Evolutionary conservation across 2,797 vertebrate genomes (phyloP), one percentile per base, ranked within the genome.

Genomic region (Falco concolor): DNA sequence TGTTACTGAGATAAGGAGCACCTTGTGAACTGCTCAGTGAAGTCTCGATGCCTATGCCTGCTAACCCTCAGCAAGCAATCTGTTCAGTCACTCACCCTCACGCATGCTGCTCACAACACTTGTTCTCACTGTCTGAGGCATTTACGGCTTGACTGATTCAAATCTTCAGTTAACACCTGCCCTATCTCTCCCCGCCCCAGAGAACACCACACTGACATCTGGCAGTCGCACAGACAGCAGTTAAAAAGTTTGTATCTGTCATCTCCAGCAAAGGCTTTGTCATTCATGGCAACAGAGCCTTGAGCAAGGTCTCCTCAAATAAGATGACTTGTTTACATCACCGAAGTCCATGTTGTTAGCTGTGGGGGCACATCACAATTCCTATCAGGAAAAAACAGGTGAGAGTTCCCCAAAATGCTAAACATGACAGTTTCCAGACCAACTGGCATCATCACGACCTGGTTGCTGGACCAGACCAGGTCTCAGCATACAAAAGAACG

Each of bases 161-260:
- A 36, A 89, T 24, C 54, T 79, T 93, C 95, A 79, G 90, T 92
- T 96, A 90, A 82, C 95, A 96, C 90, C 95, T 94, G 94, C 59
- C 8, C 0, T 27, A 78, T 27, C 83, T 45, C 67, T 82, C 80
- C 80, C 52, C 82, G 86, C 88, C 77, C 81, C 72, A 83, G 72
- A 88, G 74, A 87, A 49, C 57, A 87, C 56, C 81, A 61, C 28
- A 2, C 52, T 50, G 78, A 83, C 95, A 94, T 13, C 81, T 94
- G 95, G 75, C 95, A 94, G 54, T 52, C 5, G 0, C 47, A 70
- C 22, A 79, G 61, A 42, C 28, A 65, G 77, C 80, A 92, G 77
- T 45, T 60, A 14, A 42, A 42, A 87, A 89, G 70, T 59, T 70
- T 9, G 0, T 59, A 69, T 65, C 85, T 49, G 52, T 76, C 64